Evolutionary conservation across 1,140 invertebrate species (phyloP).

Genomic region (Heliconius hewitsoni): DNA sequence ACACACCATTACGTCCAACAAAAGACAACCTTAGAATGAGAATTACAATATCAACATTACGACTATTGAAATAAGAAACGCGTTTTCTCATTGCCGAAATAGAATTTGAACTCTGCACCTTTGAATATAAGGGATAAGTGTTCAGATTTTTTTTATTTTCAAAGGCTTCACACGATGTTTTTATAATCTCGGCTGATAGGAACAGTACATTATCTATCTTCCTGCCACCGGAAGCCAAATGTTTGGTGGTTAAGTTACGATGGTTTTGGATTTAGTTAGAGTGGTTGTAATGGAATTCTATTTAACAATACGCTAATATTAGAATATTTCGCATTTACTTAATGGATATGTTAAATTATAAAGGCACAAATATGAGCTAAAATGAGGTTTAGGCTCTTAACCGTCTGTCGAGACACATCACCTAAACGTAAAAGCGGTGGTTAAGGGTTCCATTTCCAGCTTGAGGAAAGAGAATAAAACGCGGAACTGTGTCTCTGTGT

Average conservation of each 20-base stretch:
- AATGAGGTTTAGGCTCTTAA: no score
- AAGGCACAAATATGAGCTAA: no score
- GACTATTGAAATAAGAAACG: conserved; percentile 17
- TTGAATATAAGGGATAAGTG: neutral
- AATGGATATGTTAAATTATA: no score
- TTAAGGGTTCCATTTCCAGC: no score
- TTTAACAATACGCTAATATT: neutral
- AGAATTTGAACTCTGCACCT: neutral
- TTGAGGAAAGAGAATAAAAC: no score
- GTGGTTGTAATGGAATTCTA: conserved; percentile 11
- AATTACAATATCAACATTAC: conserved; percentile 17
- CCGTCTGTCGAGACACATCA: no score
- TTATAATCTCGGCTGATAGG: conserved; percentile 26
- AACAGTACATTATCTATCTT: conserved; percentile 28
- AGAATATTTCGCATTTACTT: neutral
- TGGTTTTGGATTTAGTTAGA: neutral
- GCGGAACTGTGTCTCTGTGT: no score
- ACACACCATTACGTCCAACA: conserved; percentile 26
- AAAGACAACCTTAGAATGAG: conserved; percentile 14
- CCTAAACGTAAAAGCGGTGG: no score
- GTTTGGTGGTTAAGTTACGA: conserved; percentile 22
- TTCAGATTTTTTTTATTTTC: conserved; percentile 16
- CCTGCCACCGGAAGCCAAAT: conserved; percentile 13
- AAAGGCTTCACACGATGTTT: conserved; percentile 21
- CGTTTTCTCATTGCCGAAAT: neutral